phyloP scores from a whole-genome alignment of 2,113 vertebrate species.

The Scatophagus argus region DNA sequence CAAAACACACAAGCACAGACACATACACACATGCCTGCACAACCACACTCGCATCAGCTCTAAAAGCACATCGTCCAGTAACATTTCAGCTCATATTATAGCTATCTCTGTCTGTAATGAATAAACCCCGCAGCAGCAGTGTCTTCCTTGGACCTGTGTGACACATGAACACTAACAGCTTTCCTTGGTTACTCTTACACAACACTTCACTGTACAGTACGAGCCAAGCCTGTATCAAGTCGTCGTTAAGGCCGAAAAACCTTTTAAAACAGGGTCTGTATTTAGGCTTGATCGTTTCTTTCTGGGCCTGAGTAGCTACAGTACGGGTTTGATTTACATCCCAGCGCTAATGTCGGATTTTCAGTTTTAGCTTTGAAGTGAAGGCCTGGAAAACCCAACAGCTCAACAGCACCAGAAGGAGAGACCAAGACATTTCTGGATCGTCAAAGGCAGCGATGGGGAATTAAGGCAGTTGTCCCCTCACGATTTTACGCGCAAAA shows the following conservation, averaged over 20 bases:
- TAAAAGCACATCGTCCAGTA: constrained; percentile 33
- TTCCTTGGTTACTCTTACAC: constrained; percentile 28
- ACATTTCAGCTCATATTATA: constrained; percentile 15
- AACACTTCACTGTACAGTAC: constrained; percentile 40
- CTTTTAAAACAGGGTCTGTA: constrained; percentile 23
- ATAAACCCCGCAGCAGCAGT: constrained; percentile 16
- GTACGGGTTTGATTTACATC: constrained; percentile 52
- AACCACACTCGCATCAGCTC: constrained; percentile 36
- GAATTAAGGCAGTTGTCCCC: constrained; percentile 82
- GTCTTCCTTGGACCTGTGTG: constrained; percentile 9
- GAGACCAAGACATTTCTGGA: constrained; percentile 50
- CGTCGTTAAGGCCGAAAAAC: constrained; percentile 67
- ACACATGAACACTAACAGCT: constrained; percentile 19
- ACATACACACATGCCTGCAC: constrained; percentile 29
- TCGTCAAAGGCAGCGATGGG: constrained; percentile 83
- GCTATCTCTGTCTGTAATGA: constrained; percentile 43
- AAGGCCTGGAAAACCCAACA: constrained; percentile 19
- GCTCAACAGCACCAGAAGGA: constrained; percentile 56
- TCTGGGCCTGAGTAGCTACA: constrained; percentile 71
- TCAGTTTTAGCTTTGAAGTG: constrained; percentile 27
- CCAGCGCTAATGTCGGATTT: constrained; percentile 34
- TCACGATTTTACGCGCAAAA: constrained; percentile 40
- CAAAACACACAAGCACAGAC: constrained; percentile 51
- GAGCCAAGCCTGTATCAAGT: constrained; percentile 32
- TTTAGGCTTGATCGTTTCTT: constrained; percentile 25